Percentiles rank a stretch among this genome's conserved stretches.
phyloP scores from a whole-genome alignment of 2,113 vertebrate species.

The Gyps fulvus region DNA sequence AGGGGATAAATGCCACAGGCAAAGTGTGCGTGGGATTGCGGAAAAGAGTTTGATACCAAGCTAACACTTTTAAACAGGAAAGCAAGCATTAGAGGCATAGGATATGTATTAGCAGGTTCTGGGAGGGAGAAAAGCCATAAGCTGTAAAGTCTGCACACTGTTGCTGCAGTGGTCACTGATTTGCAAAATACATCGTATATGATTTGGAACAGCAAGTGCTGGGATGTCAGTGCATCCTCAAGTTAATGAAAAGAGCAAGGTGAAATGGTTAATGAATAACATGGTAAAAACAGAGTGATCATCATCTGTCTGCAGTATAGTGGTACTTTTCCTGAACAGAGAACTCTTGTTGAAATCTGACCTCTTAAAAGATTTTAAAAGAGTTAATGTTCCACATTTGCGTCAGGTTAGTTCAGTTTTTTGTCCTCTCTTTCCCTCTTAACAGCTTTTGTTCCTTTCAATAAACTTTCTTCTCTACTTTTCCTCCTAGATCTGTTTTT shows the following conservation, averaged over 20 bases:
- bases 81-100: rapidly evolving
- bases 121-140: not conserved
- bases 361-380: conserved; percentile 5
- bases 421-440: not conserved
- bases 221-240: not conserved
- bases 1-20: not conserved
- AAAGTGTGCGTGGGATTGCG: not conserved
- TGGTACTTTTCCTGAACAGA: conserved; percentile 47
- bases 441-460: not conserved
- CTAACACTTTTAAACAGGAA: not conserved
- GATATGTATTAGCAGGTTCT: not conserved
- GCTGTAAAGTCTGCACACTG: not conserved
- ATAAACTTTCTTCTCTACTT: not conserved
- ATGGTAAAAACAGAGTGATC: not conserved
- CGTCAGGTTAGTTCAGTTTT: not conserved
- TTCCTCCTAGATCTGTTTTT: not conserved
- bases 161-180: not conserved
- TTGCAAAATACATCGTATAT: not conserved
- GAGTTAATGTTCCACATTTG: conserved; percentile 36
- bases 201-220: not conserved
- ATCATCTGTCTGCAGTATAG: not conserved
- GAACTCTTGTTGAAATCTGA: conserved; percentile 37
- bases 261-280: conserved; percentile 50
- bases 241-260: not conserved
- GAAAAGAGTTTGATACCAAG: not conserved